Evolutionary conservation across 1,140 invertebrate species (phyloP).

Genomic region (Rhopalosiphum padi): DNA sequence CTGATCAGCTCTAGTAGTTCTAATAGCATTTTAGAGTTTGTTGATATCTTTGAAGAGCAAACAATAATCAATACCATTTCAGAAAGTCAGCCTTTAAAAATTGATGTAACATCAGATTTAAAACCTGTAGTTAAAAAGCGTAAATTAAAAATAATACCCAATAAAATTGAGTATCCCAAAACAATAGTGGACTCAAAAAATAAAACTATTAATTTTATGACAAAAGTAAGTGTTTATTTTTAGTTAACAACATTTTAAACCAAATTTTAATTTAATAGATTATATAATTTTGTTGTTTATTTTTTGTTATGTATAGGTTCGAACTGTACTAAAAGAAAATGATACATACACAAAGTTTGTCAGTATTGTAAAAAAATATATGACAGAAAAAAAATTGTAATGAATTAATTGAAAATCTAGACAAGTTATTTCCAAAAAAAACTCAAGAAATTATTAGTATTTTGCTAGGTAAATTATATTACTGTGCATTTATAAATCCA

Average conservation of each 20-base stretch:
- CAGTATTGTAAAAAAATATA: slow-evolving; percentile 16
- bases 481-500: neutral
- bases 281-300: neutral
- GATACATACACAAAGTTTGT: neutral
- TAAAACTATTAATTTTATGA: slow-evolving; percentile 15
- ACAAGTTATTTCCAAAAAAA: slow-evolving; percentile 42
- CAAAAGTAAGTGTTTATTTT: slow-evolving; percentile 15
- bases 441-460: slow-evolving; percentile 9
- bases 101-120: neutral
- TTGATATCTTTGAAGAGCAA: slow-evolving; percentile 38
- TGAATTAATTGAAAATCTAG: slow-evolving; percentile 29
- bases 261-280: neutral
- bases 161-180: neutral
- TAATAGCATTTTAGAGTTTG: slow-evolving; percentile 14
- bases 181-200: neutral
- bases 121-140: neutral
- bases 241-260: neutral
- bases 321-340: neutral
- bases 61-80: slow-evolving; percentile 6
- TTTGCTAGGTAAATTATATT: slow-evolving; percentile 12
- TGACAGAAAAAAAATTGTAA: slow-evolving; percentile 16
- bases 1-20: neutral
- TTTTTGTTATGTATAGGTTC: neutral
- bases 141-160: slow-evolving; percentile 53
- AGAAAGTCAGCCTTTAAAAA: slow-evolving; percentile 38